Base-by-base conservation (phyloP, 2,113 vertebrate genomes). In the Chloropsis cyanopogon region DNA sequence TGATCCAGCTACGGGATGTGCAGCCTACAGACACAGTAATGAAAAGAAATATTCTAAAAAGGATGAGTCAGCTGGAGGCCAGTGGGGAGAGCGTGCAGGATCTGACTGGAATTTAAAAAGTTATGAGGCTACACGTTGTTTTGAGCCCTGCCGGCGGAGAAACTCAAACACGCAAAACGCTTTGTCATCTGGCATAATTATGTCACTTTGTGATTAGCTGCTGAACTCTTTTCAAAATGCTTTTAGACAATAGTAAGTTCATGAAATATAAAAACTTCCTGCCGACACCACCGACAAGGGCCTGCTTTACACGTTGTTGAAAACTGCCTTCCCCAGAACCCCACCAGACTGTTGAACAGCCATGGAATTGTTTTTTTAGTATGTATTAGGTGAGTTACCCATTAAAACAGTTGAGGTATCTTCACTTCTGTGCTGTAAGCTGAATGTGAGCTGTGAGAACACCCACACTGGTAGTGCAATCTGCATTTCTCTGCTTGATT, bases 1-100 rank as follows among this genome's bases (percentile, higher is more conserved):
- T 88, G 37, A 72, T 82, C 64, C 4, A 60, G 93, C 63, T 89
- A 83, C 0, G 53, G 64, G 75, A 90, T 93, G n/a, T 64, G 84
- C 88, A 97, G 86, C 92, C 79, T 83, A 91, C 96, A 87, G 85
- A 93, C 53, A 77, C 84, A 15, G 86, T 19, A 75, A 92, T 78
- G 91, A 90, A 97, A 97, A 95, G 95, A 93, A 97, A 97, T 96
- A 86, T 73, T 95, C 69, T 93, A 85, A 89, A 95, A 96, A 92
- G 95, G 93, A 96, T 97, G 96, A 97, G 95, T 97, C 96, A 97
- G 86, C 88, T 95, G 94, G 79, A 97, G 71, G 94, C 94, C 35
- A 3, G 86, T 88, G 86, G 79, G 88, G 88, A 93, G 21, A 93
- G 78, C 28, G 0, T 68, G 73, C 0, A 3, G 93, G 85, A 94